These are phyloP conservation scores for Amblyopsis rosae DNA, from an alignment of 2,113 vertebrate genomes.

Conservation along the genomic window DNA sequence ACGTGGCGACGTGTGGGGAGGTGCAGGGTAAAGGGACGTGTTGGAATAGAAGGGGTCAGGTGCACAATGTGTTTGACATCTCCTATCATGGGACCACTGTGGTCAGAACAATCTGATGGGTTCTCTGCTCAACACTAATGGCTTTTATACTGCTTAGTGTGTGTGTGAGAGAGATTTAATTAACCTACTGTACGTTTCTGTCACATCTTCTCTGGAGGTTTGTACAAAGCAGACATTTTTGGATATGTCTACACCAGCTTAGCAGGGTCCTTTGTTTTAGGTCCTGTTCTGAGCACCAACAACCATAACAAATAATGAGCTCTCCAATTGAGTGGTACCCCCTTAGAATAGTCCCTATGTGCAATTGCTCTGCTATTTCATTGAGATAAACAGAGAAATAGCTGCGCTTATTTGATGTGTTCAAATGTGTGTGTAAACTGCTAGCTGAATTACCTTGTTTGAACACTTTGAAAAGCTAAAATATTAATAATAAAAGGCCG, in stretches of 20 bases:
- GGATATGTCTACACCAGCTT: no score
- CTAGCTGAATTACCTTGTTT: slow-evolving; percentile 25
- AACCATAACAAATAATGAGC: not conserved
- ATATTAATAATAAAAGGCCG: slow-evolving; percentile 38
- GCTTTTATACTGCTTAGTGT: slow-evolving; percentile 27
- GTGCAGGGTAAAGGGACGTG: slow-evolving; percentile 13
- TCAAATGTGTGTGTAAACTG: slow-evolving; percentile 1
- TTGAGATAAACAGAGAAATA: not conserved
- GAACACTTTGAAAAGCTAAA: not conserved
- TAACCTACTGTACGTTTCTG: no score
- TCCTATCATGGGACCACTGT: slow-evolving; percentile 37
- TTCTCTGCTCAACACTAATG: slow-evolving; percentile 55
- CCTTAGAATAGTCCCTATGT: not conserved
- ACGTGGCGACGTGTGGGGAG: not conserved
- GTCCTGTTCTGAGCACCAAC: not conserved
- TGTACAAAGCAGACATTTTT: no score
- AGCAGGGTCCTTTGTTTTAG: no score
- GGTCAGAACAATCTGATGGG: slow-evolving; percentile 40
- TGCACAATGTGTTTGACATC: slow-evolving; percentile 27
- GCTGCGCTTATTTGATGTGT: not conserved
- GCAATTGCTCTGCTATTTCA: not conserved
- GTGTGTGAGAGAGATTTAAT: not conserved
- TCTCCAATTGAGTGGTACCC: not conserved
- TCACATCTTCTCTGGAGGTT: no score
- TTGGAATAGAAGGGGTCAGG: slow-evolving; percentile 16